Percentiles rank a stretch among this genome's conserved stretches.
These are phyloP conservation scores for Meloe dianella DNA, from an alignment of 2,888 invertebrate genomes.

Conservation along the genomic window DNA sequence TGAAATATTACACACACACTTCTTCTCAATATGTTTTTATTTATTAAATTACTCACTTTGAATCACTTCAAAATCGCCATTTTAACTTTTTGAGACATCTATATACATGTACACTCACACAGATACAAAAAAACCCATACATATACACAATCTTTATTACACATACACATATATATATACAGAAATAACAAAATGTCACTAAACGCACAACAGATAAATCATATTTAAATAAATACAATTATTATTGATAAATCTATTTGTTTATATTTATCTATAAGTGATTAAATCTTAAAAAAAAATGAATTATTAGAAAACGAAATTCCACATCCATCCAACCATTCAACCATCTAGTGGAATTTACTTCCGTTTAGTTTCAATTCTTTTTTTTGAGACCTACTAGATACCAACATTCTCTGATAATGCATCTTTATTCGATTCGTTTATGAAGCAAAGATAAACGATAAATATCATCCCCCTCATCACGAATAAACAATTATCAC, in stretches of 20 bases:
- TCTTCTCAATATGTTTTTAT: neutral
- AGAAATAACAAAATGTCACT: conserved; percentile 24
- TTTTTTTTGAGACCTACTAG: neutral
- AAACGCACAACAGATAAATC: conserved; percentile 21
- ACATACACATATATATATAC: neutral
- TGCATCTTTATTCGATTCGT: neutral
- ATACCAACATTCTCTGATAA: neutral
- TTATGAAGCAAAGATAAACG: neutral
- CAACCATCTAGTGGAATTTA: conserved; percentile 40
- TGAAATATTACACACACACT: no score
- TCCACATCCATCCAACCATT: conserved; percentile 42
- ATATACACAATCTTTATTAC: neutral
- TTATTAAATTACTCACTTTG: neutral
- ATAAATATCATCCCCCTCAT: no score
- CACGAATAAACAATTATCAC: no score
- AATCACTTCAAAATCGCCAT: conserved; percentile 26
- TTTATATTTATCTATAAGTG: neutral
- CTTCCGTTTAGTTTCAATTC: conserved; percentile 20
- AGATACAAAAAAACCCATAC: neutral
- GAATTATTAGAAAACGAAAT: conserved; percentile 28
- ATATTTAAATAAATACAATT: conserved; percentile 1
- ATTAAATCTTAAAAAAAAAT: neutral
- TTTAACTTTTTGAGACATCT: conserved; percentile 21
- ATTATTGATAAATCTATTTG: neutral
- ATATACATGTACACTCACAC: neutral